Evolutionary conservation across 2,797 vertebrate species (phyloP).

Genomic region (Cyclura pinguis): DNA sequence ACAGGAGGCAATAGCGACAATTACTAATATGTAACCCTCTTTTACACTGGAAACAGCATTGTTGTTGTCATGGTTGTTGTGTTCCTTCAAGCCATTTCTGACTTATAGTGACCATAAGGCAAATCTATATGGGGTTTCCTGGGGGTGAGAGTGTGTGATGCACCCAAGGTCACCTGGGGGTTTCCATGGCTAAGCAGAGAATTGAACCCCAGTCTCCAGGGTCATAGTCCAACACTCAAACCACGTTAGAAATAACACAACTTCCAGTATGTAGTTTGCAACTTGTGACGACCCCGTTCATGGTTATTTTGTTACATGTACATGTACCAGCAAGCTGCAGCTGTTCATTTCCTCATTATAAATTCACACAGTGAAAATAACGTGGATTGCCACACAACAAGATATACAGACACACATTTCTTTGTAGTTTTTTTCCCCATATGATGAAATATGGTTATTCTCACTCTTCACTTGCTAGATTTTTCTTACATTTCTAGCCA

Average conservation of each 20-base stretch:
- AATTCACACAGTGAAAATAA: neutral
- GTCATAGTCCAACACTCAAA: too few species aligned
- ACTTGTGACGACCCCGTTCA: neutral
- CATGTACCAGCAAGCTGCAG: neutral
- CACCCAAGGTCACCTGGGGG: too few species aligned
- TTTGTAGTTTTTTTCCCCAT: neutral
- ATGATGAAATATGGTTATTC: neutral
- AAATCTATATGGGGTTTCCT: too few species aligned
- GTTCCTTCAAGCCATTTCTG: too few species aligned
- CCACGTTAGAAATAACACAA: neutral
- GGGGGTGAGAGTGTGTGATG: too few species aligned
- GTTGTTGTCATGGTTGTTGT: too few species aligned
- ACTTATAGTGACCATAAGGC: too few species aligned
- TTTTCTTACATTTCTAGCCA: slow-evolving; percentile 47
- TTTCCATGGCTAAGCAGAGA: too few species aligned
- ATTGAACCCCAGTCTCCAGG: too few species aligned
- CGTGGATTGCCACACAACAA: neutral
- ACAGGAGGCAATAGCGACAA: too few species aligned
- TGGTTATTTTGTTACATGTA: neutral
- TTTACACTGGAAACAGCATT: neutral
- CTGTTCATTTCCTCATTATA: neutral
- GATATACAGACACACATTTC: neutral
- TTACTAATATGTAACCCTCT: too few species aligned
- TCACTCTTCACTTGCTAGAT: neutral
- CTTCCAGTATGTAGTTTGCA: neutral